Percentiles rank a stretch among this genome's conserved stretches.
Conservation (phyloP, 2,888 invertebrate species). For the Drosophila borealis region DNA sequence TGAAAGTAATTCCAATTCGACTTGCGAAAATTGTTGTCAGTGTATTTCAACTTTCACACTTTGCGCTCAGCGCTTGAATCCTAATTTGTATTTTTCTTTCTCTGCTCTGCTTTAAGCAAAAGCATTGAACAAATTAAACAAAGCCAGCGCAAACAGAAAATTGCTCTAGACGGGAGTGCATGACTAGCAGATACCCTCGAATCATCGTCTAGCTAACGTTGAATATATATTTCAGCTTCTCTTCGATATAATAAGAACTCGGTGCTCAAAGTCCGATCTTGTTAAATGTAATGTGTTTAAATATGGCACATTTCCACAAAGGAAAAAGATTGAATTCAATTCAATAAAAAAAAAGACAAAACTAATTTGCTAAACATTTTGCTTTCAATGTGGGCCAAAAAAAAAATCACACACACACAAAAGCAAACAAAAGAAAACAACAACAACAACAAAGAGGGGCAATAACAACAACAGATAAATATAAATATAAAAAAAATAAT, state of each 20-base stretch:
- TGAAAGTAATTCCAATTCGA: too few relatives aligned
- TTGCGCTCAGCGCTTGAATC: not conserved
- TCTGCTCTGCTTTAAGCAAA: constrained; percentile 4
- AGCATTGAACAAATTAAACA: constrained; percentile 8
- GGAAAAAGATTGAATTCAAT: too few relatives aligned
- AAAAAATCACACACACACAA: too few relatives aligned
- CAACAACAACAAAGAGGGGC: not conserved
- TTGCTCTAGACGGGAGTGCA: too few relatives aligned
- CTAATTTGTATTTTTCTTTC: not conserved
- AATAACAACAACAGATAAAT: not conserved
- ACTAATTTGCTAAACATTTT: constrained; percentile 39
- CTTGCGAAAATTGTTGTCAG: too few relatives aligned
- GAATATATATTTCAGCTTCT: too few relatives aligned
- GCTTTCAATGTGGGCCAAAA: constrained; percentile 5
- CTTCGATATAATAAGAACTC: too few relatives aligned
- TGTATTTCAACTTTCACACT: not conserved
- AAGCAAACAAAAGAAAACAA: not conserved
- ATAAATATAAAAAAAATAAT: too few relatives aligned
- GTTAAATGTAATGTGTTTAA: too few relatives aligned
- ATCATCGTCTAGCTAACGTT: too few relatives aligned
- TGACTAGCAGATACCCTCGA: too few relatives aligned
- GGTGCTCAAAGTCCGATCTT: too few relatives aligned
- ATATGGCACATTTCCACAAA: not conserved
- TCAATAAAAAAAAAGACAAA: constrained; percentile 1
- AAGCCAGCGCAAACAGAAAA: not conserved